A percentile compares a stretch with the other conserved stretches of the same genome.
Conservation (phyloP, 1,140 invertebrate species). For the Drosophila insularis region DNA sequence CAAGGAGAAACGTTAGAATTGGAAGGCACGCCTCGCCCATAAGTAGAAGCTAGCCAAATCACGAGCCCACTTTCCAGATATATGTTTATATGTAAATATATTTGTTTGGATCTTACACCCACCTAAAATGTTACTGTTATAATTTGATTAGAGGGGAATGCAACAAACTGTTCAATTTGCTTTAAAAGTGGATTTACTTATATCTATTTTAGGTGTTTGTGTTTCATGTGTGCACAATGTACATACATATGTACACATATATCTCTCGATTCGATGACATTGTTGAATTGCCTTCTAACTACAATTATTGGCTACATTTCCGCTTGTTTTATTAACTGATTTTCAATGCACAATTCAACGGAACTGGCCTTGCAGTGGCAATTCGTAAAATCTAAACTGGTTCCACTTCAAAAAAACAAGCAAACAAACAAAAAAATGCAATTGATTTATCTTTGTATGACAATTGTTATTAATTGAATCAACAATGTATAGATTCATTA, state of each 20-base stretch:
- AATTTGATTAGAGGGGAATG: slow-evolving; percentile 15
- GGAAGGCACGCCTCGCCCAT: slow-evolving; percentile 44
- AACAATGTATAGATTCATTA: background rate
- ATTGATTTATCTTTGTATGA: slow-evolving; percentile 48
- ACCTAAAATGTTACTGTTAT: slow-evolving; percentile 15
- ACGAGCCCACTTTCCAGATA: slow-evolving; percentile 54
- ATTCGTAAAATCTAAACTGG: slow-evolving; percentile 38
- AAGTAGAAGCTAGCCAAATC: slow-evolving; percentile 28
- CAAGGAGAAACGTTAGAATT: slow-evolving; percentile 24
- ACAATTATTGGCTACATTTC: slow-evolving; percentile 76
- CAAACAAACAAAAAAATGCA: background rate
- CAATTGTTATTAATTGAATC: slow-evolving; percentile 38
- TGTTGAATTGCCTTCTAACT: slow-evolving; percentile 60
- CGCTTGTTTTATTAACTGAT: slow-evolving; percentile 62
- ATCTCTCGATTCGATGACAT: slow-evolving; percentile 53
- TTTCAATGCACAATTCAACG: slow-evolving; percentile 61
- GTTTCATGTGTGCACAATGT: too few relatives aligned
- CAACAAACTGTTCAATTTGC: slow-evolving; percentile 16
- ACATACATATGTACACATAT: too few relatives aligned
- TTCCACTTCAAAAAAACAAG: slow-evolving; percentile 45
- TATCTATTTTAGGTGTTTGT: slow-evolving; percentile 7
- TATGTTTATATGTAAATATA: background rate
- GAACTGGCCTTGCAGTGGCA: slow-evolving; percentile 67
- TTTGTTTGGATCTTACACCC: slow-evolving; percentile 5
- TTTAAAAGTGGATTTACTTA: slow-evolving; percentile 22